Conservation (phyloP, 64 coral and sea anemone genomes). For the Cladopsammia gracilis region DNA sequence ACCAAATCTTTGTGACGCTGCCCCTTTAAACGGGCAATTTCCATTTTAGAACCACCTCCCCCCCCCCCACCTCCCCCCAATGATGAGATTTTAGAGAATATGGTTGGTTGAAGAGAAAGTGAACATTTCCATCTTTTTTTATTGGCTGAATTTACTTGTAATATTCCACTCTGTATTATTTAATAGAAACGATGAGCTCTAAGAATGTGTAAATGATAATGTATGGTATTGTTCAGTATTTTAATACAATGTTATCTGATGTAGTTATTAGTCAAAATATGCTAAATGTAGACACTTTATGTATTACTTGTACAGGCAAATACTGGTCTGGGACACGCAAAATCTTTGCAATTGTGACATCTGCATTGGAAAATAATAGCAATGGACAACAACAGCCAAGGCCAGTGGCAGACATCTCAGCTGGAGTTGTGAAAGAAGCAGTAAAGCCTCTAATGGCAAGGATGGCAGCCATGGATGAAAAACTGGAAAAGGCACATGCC, state of each 20-base stretch:
- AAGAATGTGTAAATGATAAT: background rate
- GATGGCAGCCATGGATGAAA: constrained; percentile 2
- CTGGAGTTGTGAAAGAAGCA: background rate
- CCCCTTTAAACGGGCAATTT: too few species aligned
- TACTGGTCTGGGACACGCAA: constrained; percentile 38
- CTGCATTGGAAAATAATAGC: background rate
- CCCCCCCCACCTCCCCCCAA: too few species aligned
- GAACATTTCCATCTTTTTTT: too few species aligned
- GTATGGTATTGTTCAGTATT: background rate
- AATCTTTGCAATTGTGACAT: constrained; percentile 9
- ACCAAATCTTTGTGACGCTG: too few species aligned
- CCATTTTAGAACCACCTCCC: too few species aligned
- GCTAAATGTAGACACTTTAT: too few species aligned
- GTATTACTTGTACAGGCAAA: background rate
- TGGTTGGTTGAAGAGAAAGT: too few species aligned
- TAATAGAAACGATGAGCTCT: background rate
- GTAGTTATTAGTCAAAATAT: too few species aligned
- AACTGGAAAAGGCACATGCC: constrained; percentile 1
- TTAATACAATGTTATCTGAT: too few species aligned
- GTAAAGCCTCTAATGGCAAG: background rate
- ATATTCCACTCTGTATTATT: too few species aligned
- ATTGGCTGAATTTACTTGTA: too few species aligned
- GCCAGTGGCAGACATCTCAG: background rate
- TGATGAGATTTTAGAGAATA: too few species aligned
- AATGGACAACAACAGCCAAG: background rate